Evolutionary conservation across 1,140 invertebrate genomes (phyloP).

Genomic region (Bombus sylvicola): DNA sequence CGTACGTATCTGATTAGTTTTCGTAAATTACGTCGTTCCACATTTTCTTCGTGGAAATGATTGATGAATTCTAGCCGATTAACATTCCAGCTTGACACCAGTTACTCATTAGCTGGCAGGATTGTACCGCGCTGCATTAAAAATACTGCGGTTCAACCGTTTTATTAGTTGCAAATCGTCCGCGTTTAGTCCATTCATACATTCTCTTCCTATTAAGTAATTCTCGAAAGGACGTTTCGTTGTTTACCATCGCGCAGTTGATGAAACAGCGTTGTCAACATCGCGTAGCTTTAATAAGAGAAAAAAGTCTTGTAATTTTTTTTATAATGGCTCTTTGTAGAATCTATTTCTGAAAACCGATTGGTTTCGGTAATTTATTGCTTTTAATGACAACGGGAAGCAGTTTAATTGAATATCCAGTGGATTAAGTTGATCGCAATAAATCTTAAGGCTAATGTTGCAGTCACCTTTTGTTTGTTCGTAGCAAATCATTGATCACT

Average conservation of each 20-base stretch:
- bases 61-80: slow-evolving; percentile 71
- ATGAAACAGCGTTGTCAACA: no score
- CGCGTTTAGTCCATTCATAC: slow-evolving; percentile 40
- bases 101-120: slow-evolving; percentile 63
- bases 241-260: neutral
- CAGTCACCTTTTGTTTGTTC: slow-evolving; percentile 16
- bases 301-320: neutral
- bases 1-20: slow-evolving; percentile 69
- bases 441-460: neutral
- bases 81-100: slow-evolving; percentile 68
- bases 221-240: no score
- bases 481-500: slow-evolving; percentile 9
- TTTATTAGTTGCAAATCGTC: slow-evolving; percentile 59
- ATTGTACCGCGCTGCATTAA: slow-evolving; percentile 58
- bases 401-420: slow-evolving; percentile 14
- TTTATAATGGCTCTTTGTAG: neutral
- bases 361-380: slow-evolving; percentile 14
- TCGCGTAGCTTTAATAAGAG: neutral
- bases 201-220: neutral
- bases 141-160: slow-evolving; percentile 53
- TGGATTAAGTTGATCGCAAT: neutral
- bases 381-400: neutral
- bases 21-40: slow-evolving; percentile 72
- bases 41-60: slow-evolving; percentile 61
- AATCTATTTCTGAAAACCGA: neutral